Percentiles rank a stretch among this genome's conserved stretches.
These are phyloP conservation scores for Nymphalis polychloros DNA, from an alignment of 2,888 invertebrate species.

Conservation along the genomic window DNA sequence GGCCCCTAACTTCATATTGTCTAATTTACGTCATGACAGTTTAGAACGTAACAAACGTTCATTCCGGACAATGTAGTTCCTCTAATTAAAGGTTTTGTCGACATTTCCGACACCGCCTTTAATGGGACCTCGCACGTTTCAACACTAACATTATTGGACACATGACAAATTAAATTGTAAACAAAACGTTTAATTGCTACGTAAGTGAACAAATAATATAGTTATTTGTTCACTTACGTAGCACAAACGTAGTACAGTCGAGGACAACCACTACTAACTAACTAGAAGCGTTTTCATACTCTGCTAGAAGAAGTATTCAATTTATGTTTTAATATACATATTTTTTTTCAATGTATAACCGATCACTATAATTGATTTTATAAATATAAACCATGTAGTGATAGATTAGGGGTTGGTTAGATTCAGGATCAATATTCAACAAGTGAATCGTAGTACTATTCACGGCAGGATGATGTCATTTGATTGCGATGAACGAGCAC, in stretches of 20 bases:
- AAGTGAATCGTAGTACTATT: slow-evolving; percentile 17
- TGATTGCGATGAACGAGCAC: slow-evolving; percentile 67
- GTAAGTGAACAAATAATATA: neutral
- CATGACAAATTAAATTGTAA: slow-evolving; percentile 9
- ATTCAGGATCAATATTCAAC: slow-evolving; percentile 18
- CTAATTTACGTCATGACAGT: slow-evolving; percentile 34
- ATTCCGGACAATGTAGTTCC: slow-evolving; percentile 29
- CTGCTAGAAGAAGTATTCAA: too few species aligned
- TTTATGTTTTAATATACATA: too few species aligned
- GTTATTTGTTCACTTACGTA: too few species aligned
- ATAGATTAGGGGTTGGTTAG: slow-evolving; percentile 8
- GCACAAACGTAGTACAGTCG: too few species aligned
- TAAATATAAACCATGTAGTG: neutral
- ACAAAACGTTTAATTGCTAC: slow-evolving; percentile 10
- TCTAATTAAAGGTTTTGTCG: slow-evolving; percentile 28
- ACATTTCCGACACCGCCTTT: slow-evolving; percentile 18
- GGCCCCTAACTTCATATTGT: slow-evolving; percentile 41
- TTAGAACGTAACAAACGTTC: slow-evolving; percentile 23
- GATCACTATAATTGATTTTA: too few species aligned
- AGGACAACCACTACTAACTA: neutral
- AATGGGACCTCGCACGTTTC: slow-evolving; percentile 16
- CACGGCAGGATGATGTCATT: slow-evolving; percentile 63
- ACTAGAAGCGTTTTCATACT: neutral
- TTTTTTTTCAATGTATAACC: too few species aligned
- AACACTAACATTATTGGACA: slow-evolving; percentile 9